phyloP scores from a whole-genome alignment of 2,888 invertebrate genomes.

The Clistopyga incitator region DNA sequence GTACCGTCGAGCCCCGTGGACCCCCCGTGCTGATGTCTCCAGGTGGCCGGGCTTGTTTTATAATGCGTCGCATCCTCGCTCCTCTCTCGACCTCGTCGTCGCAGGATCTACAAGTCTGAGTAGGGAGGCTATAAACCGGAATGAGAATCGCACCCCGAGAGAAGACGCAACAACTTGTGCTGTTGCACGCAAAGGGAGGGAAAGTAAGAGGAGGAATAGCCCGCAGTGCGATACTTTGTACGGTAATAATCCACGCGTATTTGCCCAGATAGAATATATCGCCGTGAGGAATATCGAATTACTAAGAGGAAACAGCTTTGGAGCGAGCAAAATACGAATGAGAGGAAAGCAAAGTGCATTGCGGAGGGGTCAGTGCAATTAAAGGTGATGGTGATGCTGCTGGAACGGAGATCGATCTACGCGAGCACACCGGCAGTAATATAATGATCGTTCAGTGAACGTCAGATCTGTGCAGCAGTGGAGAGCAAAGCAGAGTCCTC shows the following conservation, averaged over 20 bases:
- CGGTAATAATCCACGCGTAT: slow-evolving; percentile 18
- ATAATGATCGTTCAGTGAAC: slow-evolving; percentile 44
- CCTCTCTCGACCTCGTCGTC: slow-evolving; percentile 42
- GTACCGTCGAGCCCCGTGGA: slow-evolving; percentile 66
- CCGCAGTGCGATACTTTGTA: slow-evolving; percentile 1
- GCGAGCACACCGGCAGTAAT: slow-evolving; percentile 5
- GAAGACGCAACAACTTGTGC: slow-evolving; percentile 34
- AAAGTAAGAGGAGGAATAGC: background rate
- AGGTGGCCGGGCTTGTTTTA: slow-evolving; percentile 79
- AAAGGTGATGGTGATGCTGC: slow-evolving; percentile 48
- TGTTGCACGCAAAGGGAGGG: background rate
- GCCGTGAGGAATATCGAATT: slow-evolving; percentile 16
- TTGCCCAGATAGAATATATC: slow-evolving; percentile 11
- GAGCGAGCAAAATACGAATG: slow-evolving; percentile 23
- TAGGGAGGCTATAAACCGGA: slow-evolving; percentile 51
- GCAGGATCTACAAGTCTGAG: slow-evolving; percentile 16
- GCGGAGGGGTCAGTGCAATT: slow-evolving; percentile 44
- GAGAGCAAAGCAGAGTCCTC: background rate
- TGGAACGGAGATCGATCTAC: slow-evolving; percentile 46
- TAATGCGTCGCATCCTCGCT: slow-evolving; percentile 68
- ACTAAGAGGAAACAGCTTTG: slow-evolving; percentile 15
- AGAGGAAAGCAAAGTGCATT: slow-evolving; percentile 15
- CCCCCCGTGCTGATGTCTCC: slow-evolving; percentile 79
- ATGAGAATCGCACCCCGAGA: slow-evolving; percentile 49
- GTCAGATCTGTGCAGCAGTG: background rate